Conservation (phyloP, 2,888 invertebrate genomes). For the Himalopsyche anomala region DNA sequence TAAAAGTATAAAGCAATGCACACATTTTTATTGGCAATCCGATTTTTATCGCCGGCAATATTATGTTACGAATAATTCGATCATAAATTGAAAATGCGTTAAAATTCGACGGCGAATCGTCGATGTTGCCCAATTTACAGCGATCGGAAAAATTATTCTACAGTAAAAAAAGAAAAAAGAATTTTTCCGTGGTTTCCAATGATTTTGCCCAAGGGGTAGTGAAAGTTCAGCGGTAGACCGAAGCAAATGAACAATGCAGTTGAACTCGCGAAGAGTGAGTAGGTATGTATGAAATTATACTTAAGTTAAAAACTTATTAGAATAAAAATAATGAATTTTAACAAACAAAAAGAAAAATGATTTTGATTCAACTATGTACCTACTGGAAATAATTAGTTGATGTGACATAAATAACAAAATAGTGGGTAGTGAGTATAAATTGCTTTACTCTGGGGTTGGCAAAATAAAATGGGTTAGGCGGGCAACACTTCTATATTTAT, state of each 20-base stretch:
- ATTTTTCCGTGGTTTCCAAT: slow-evolving; percentile 44
- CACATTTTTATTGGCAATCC: slow-evolving; percentile 29
- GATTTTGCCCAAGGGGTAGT: slow-evolving; percentile 50
- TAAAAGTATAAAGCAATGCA: background rate
- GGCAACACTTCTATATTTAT: no score
- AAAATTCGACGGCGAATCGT: slow-evolving; percentile 17
- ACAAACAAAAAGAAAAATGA: no score
- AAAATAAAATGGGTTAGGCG: no score
- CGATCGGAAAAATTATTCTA: slow-evolving; percentile 39
- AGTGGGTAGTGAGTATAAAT: no score
- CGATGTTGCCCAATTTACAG: slow-evolving; percentile 34
- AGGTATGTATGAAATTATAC: no score
- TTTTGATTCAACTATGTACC: no score
- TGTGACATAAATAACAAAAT: no score
- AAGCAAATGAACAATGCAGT: slow-evolving; percentile 51
- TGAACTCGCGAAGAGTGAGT: background rate
- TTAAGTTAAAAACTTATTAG: no score
- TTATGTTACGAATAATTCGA: slow-evolving; percentile 54
- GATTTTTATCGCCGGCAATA: slow-evolving; percentile 57
- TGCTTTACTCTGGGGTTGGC: no score
- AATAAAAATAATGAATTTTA: no score
- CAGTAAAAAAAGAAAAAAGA: slow-evolving; percentile 43
- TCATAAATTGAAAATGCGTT: slow-evolving; percentile 32
- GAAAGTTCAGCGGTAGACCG: slow-evolving; percentile 46
- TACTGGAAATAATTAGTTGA: no score